phyloP scores from a whole-genome alignment of 2,797 vertebrate species.

The Cetoscarus ocellatus region DNA sequence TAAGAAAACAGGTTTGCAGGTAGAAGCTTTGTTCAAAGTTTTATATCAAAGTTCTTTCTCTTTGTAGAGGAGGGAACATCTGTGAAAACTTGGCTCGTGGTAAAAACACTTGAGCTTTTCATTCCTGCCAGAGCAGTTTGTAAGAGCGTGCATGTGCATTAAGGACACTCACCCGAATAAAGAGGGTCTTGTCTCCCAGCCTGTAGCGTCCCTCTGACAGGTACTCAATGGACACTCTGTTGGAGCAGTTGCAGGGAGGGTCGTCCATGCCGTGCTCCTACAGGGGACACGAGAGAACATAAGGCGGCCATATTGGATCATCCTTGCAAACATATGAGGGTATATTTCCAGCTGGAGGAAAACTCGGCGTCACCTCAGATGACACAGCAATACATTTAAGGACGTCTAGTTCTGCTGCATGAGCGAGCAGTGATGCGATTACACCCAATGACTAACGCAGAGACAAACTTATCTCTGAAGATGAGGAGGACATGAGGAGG shows the following conservation, averaged over 20 bases:
- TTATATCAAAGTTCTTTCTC: not conserved
- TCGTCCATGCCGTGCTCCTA: constrained; percentile 93
- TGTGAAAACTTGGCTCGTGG: not conserved
- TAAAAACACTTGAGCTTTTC: not conserved
- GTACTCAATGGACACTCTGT: constrained; percentile 97
- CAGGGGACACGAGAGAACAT: not conserved
- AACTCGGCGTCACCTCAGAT: not conserved
- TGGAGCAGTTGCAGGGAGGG: constrained; percentile 94
- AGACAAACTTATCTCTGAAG: not conserved
- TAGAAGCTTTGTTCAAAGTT: not conserved
- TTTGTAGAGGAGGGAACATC: not conserved
- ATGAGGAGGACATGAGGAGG: not conserved
- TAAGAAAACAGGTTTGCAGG: no score
- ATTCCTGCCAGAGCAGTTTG: not conserved
- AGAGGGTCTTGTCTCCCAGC: constrained; percentile 97
- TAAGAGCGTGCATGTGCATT: not conserved
- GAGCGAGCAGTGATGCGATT: constrained; percentile 5
- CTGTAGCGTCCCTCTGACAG: constrained; percentile 97
- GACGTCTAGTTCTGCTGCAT: not conserved
- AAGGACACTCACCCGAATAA: constrained; percentile 90
- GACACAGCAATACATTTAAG: not conserved
- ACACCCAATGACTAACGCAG: not conserved
- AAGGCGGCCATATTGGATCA: not conserved
- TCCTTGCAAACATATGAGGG: not conserved
- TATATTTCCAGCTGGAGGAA: not conserved